Percentiles rank a stretch among this genome's conserved stretches.
phyloP scores from a whole-genome alignment of 2,797 vertebrate species.

The Esox lucius region DNA sequence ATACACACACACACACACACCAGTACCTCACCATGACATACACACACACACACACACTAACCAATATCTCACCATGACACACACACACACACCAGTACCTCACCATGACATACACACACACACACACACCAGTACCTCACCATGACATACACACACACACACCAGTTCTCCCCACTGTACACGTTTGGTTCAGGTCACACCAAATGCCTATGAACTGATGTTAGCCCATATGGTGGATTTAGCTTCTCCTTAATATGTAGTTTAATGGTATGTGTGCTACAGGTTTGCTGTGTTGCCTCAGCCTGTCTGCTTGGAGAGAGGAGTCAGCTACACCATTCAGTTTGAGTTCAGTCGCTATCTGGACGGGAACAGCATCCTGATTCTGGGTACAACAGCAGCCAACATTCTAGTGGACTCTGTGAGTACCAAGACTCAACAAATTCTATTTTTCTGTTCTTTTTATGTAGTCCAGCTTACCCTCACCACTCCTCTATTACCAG shows the following conservation, averaged over 20 bases:
- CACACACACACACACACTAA: no score
- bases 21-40: no score
- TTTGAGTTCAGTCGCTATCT: conserved; percentile 84
- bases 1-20: conserved; percentile 1
- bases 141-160: background rate
- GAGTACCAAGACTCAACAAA: conserved; percentile 49
- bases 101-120: no score
- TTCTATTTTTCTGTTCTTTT: background rate
- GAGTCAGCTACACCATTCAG: conserved; percentile 82
- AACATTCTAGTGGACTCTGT: conserved; percentile 91
- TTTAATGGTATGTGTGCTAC: conserved; percentile 17
- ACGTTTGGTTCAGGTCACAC: background rate
- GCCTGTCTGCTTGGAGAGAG: conserved; percentile 87
- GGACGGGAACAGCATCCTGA: conserved; percentile 71
- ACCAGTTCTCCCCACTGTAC: no score
- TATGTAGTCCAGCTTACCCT: background rate
- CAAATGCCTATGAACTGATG: background rate
- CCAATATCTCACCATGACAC: no score
- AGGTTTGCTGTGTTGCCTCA: conserved; percentile 83
- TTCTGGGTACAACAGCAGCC: conserved; percentile 58
- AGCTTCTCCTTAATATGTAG: background rate
- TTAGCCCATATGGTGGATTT: background rate
- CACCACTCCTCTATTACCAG: conserved; percentile 58
- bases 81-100: no score
- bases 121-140: no score